Conservation (phyloP, 2,797 vertebrate genomes). For the Thripadectes ignobilis region DNA sequence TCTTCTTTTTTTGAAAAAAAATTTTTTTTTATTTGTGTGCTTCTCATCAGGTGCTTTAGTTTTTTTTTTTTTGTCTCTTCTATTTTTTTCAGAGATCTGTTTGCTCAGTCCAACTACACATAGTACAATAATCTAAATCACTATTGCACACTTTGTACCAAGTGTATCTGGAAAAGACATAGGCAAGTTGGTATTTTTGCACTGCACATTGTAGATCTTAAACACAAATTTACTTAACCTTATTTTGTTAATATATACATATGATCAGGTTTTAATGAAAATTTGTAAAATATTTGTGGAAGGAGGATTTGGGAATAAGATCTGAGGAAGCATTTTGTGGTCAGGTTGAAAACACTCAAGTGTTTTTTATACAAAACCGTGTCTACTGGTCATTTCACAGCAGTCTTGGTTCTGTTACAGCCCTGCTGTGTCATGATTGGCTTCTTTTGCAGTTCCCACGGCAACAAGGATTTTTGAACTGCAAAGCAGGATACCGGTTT, state of each 20-base stretch:
- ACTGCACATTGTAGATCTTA: background rate
- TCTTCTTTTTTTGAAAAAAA: background rate
- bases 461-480: constrained; percentile 78
- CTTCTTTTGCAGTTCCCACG: constrained; percentile 77
- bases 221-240: background rate
- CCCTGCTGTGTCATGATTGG: constrained; percentile 64
- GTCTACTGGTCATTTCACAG: constrained; percentile 68
- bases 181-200: background rate
- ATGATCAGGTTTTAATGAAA: background rate
- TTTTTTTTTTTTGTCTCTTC: background rate
- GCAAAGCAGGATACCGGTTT: constrained; percentile 65
- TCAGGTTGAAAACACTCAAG: constrained; percentile 47
- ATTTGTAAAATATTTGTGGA: background rate
- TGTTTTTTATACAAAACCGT: constrained; percentile 21
- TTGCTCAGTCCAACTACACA: background rate
- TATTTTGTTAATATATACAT: background rate
- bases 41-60: background rate
- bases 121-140: background rate
- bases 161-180: background rate
- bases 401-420: constrained; percentile 70
- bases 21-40: no score
- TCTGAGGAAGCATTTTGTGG: constrained; percentile 26
- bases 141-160: background rate
- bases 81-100: background rate
- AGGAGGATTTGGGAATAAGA: constrained; percentile 1